These are phyloP conservation scores for Conopomorpha cramerella DNA, from an alignment of 1,140 invertebrate genomes.

Conservation along the genomic window DNA sequence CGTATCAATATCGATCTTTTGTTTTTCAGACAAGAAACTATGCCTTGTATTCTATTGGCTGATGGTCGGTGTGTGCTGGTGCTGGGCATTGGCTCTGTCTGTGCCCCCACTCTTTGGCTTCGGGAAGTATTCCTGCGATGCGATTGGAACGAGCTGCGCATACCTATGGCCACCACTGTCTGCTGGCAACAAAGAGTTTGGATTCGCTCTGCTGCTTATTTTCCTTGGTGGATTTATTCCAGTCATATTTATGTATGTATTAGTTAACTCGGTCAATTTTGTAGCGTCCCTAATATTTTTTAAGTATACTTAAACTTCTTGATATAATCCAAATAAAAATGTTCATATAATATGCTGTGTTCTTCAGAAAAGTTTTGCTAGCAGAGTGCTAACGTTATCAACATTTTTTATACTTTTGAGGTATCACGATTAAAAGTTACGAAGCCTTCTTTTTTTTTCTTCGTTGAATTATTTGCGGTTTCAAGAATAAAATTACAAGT, in stretches of 20 bases:
- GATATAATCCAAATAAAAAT: constrained; percentile 3
- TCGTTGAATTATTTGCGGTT: no score
- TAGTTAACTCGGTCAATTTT: background rate
- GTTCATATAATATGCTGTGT: no score
- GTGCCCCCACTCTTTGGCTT: constrained; percentile 52
- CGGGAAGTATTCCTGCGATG: constrained; percentile 52
- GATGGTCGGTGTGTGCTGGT: constrained; percentile 41
- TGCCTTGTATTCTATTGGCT: constrained; percentile 43
- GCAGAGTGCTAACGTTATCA: no score
- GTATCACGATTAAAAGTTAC: no score
- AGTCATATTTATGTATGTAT: constrained; percentile 46
- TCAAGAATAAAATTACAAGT: no score
- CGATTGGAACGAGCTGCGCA: constrained; percentile 44
- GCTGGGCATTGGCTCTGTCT: constrained; percentile 35
- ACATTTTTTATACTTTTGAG: no score
- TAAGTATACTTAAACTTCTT: constrained; percentile 1
- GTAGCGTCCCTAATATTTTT: no score
- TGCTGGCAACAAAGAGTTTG: constrained; percentile 33
- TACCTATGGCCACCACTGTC: constrained; percentile 41
- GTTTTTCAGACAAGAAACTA: constrained; percentile 46
- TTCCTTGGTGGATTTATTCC: constrained; percentile 45
- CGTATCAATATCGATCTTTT: constrained; percentile 4
- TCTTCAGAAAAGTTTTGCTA: no score
- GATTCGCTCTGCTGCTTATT: constrained; percentile 40
- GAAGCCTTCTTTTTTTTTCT: no score